A percentile compares a stretch with the other conserved stretches of the same genome.
Conservation (phyloP, 64 coral and sea anemone genomes). For the Pachyseris speciosa region DNA sequence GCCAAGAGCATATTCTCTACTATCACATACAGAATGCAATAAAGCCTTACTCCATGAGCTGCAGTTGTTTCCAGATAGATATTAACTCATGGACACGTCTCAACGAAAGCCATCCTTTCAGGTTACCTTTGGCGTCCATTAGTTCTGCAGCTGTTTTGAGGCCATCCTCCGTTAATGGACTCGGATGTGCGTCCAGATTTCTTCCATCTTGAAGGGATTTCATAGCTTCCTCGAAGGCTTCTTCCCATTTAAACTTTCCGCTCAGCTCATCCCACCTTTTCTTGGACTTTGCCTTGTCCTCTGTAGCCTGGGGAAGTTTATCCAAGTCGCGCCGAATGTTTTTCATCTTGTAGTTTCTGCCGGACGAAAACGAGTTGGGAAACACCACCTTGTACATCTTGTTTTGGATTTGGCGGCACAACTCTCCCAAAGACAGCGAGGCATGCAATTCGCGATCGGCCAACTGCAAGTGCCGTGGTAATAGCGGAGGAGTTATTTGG, state of each 20-base stretch:
- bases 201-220: slow-evolving; percentile 17
- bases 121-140: slow-evolving; percentile 16
- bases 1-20: no score
- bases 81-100: slow-evolving; percentile 18
- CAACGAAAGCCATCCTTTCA: slow-evolving; percentile 33
- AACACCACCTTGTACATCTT: slow-evolving; percentile 46
- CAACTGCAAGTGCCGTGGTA: not conserved
- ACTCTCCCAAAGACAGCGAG: slow-evolving; percentile 23
- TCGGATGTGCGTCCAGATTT: slow-evolving; percentile 33
- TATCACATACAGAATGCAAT: no score
- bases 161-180: slow-evolving; percentile 13
- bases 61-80: slow-evolving; percentile 10
- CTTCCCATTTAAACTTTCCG: slow-evolving; percentile 15
- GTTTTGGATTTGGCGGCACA: slow-evolving; percentile 38
- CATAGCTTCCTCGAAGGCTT: slow-evolving; percentile 24
- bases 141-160: slow-evolving; percentile 1
- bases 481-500: not conserved
- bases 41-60: not conserved
- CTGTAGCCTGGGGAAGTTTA: not conserved
- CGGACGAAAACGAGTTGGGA: not conserved
- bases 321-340: not conserved
- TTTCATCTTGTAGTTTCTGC: slow-evolving; percentile 39
- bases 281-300: not conserved
- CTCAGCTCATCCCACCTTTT: slow-evolving; percentile 11
- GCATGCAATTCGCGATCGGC: slow-evolving; percentile 6